Evolutionary conservation across 2,797 vertebrate genomes (phyloP), one percentile per base, ranked within the genome.

Genomic region (Leucoraja ocellata): DNA sequence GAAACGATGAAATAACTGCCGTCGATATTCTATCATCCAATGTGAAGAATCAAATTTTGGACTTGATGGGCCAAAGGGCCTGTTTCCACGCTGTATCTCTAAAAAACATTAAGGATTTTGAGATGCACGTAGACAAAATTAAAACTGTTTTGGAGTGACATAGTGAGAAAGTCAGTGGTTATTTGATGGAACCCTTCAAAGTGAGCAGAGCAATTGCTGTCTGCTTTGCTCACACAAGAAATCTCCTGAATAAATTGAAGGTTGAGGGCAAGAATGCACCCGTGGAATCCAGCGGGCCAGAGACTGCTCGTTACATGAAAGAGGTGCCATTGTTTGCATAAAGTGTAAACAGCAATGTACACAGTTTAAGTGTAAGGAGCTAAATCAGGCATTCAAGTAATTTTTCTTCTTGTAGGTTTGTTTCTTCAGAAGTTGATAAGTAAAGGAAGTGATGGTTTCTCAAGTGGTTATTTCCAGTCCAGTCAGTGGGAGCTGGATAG

Each of bases 371-470:
- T 92, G 90, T 92, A 92, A 92, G 46, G 90, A 92, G 90, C 36
- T 74, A 71, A 71, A 92, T 92, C 73, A 94, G 95, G 94, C 94
- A 74, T 80, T 94, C 93, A 93, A 94, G 93, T 94, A 93, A 93
- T 95, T 95, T 94, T 28, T 95, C 77, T 93, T 94, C 94, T 93
- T 94, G 94, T 95, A 94, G 95, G 95, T 96, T 95, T 94, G 94
- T 94, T 95, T 94, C 95, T 95, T 96, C 95, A 83, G 73, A 94
- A 94, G 94, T 93, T 94, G 94, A 95, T 95, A 95, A 95, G 94
- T 94, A 88, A 95, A 95, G 94, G 93, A 95, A 95, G 94, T 39
- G 91, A 94, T 91, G 93, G 93, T 94, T 95, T 95, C 93, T 94
- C 90, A 95, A 95, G 95, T 94, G 94, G 94, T 94, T 88, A 94